Evolutionary conservation across 1,140 invertebrate species (phyloP).

Genomic region (Trachymyrmex cornetzi): DNA sequence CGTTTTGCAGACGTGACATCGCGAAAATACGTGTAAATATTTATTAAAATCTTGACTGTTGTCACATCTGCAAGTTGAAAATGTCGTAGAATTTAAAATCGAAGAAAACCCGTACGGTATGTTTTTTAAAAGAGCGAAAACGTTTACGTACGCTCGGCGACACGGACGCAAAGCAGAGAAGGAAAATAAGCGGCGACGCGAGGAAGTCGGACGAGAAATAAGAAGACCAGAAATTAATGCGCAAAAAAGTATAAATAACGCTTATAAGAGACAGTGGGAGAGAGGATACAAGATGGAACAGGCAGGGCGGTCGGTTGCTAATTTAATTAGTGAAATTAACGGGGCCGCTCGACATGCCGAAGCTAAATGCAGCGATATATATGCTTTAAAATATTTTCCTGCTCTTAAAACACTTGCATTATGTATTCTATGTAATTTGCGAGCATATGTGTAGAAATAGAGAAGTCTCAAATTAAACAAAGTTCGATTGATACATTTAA

Average conservation of each 20-base stretch:
- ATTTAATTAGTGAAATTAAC: conserved; percentile 87
- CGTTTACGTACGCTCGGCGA: conserved; percentile 41
- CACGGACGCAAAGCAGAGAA: conserved; percentile 26
- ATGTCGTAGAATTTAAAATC: conserved; percentile 22
- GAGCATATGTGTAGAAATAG: conserved; percentile 40
- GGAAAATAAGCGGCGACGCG: conserved; percentile 54
- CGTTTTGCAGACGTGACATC: not conserved
- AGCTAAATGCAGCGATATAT: conserved; percentile 79
- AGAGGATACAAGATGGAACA: conserved; percentile 20
- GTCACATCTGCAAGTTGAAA: not conserved
- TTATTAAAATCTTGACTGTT: conserved; percentile 26
- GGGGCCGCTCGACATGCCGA: conserved; percentile 77
- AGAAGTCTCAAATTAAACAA: conserved; percentile 69
- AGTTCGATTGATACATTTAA: conserved; percentile 76
- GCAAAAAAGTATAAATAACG: conserved; percentile 77
- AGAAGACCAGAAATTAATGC: conserved; percentile 66
- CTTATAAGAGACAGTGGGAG: conserved; percentile 60
- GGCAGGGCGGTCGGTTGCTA: conserved; percentile 78
- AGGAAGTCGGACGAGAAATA: conserved; percentile 68
- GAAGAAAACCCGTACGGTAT: not conserved
- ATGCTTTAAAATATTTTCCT: conserved; percentile 69
- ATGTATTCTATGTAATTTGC: conserved; percentile 72
- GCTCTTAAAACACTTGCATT: conserved; percentile 77
- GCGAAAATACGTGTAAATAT: not conserved
- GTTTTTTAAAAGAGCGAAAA: conserved; percentile 55